Percentiles rank a stretch among this genome's conserved stretches.
Evolutionary conservation across 2,113 vertebrate genomes (phyloP).

Genomic region (Vidua chalybeata): DNA sequence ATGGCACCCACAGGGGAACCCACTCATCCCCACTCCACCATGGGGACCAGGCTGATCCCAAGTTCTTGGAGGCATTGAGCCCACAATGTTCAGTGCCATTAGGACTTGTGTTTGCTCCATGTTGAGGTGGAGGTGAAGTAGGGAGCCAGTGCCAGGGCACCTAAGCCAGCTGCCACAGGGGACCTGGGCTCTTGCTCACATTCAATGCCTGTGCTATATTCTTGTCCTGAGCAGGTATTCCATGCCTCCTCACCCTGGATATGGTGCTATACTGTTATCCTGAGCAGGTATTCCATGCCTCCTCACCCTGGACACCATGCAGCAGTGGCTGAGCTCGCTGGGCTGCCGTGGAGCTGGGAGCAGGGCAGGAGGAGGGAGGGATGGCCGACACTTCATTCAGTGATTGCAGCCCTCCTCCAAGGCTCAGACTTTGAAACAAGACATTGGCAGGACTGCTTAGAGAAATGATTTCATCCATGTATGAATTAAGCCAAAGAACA

Average conservation of each 20-base stretch:
- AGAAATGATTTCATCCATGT: conserved; percentile 76
- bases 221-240: neutral
- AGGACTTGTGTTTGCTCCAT: fast-evolving
- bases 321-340: neutral
- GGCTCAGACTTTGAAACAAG: conserved; percentile 73
- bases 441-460: conserved; percentile 68
- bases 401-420: conserved; percentile 57
- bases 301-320: neutral
- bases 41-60: fast-evolving
- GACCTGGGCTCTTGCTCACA: neutral
- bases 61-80: neutral
- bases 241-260: neutral
- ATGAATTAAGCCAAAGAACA: conserved; percentile 76
- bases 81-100: fast-evolving
- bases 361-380: neutral
- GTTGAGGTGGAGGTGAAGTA: fast-evolving
- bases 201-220: neutral
- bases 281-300: neutral
- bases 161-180: neutral
- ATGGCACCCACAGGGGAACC: fast-evolving
- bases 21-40: neutral
- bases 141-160: neutral
- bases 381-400: conserved; percentile 61
- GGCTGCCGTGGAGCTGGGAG: neutral
- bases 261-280: neutral